These are phyloP conservation scores for Cyprinodon brontotheroides DNA, from an alignment of 2,113 vertebrate genomes.

Conservation along the genomic window DNA sequence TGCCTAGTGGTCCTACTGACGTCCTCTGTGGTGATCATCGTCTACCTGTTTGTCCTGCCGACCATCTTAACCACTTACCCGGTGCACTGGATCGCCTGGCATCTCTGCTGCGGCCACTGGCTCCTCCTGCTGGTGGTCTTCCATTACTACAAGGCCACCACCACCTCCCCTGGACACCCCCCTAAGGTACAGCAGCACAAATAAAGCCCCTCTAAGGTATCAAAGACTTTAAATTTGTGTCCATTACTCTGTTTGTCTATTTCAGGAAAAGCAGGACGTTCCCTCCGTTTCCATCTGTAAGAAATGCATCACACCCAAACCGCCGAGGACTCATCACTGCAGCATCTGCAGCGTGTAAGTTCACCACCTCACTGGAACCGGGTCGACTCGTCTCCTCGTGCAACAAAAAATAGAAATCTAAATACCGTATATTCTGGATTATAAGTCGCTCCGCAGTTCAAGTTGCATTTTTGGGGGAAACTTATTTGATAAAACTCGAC, in stretches of 20 bases:
- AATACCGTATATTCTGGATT: too few relatives aligned
- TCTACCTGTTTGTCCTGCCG: constrained; percentile 92
- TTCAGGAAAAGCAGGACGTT: constrained; percentile 50
- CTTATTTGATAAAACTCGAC: too few relatives aligned
- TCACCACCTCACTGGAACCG: background rate
- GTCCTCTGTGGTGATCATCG: constrained; percentile 87
- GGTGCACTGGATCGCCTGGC: constrained; percentile 85
- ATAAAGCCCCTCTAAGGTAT: background rate
- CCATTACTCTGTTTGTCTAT: background rate
- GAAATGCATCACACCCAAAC: constrained; percentile 95
- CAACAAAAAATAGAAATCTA: too few relatives aligned
- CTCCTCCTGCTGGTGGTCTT: constrained; percentile 94
- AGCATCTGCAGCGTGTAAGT: constrained; percentile 95
- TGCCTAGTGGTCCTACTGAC: constrained; percentile 88
- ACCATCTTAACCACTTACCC: constrained; percentile 88
- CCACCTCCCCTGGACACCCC: constrained; percentile 87
- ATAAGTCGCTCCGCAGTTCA: too few relatives aligned
- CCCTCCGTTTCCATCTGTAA: constrained; percentile 92
- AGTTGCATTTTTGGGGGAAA: too few relatives aligned
- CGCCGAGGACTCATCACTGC: constrained; percentile 95
- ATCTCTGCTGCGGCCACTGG: constrained; percentile 94
- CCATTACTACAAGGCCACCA: constrained; percentile 97
- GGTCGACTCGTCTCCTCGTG: background rate
- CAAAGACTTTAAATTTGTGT: too few relatives aligned
- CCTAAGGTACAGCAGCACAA: constrained; percentile 82